Evolutionary conservation across 2,888 invertebrate genomes (phyloP).

Genomic region (Cinara cedri): DNA sequence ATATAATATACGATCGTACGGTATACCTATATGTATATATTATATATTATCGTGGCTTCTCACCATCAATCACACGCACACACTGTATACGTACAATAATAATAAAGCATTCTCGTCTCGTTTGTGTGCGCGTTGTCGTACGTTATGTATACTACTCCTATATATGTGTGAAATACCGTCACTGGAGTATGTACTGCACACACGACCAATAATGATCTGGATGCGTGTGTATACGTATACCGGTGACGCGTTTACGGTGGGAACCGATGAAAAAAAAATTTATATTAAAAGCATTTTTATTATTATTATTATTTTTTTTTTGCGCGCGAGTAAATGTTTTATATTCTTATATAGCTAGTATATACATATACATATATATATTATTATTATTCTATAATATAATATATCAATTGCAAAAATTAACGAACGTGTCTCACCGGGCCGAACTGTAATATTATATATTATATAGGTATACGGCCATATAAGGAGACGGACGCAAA

Average conservation of each 20-base stretch:
- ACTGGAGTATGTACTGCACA: neutral
- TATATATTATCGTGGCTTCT: constrained; percentile 27
- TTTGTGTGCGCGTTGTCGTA: constrained; percentile 24
- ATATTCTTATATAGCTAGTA: too few species aligned
- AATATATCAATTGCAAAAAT: constrained; percentile 6
- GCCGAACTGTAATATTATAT: neutral
- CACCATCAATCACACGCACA: constrained; percentile 45
- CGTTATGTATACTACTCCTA: too few species aligned
- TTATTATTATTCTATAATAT: too few species aligned
- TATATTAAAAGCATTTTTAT: constrained; percentile 11
- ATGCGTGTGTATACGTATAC: neutral
- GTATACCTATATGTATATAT: neutral
- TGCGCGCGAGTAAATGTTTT: too few species aligned
- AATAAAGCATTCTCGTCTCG: constrained; percentile 55
- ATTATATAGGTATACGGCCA: neutral
- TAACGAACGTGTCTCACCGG: constrained; percentile 26
- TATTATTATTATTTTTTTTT: constrained; percentile 14
- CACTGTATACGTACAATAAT: neutral
- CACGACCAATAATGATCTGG: constrained; percentile 42
- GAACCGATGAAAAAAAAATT: constrained; percentile 28
- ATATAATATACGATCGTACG: neutral
- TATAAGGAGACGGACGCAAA: constrained; percentile 15
- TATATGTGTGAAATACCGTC: constrained; percentile 42
- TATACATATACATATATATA: too few species aligned
- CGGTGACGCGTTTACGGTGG: constrained; percentile 12